Evolutionary conservation across 2,888 invertebrate species (phyloP).

Genomic region (Byasa hedistus): DNA sequence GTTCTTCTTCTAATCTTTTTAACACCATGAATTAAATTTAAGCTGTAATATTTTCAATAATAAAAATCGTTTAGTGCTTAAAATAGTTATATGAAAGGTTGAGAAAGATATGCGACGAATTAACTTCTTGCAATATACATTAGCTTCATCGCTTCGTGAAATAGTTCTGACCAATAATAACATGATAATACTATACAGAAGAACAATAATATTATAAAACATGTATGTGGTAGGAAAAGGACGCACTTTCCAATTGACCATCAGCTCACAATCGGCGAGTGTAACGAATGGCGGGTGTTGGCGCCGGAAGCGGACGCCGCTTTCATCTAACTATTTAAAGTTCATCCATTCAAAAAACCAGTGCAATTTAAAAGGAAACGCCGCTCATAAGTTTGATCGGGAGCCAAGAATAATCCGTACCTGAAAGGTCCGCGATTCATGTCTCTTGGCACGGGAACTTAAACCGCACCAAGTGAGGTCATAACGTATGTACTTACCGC

Average conservation of each 20-base stretch:
- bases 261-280: conserved; percentile 13
- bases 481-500: conserved; percentile 32
- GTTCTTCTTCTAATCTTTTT: no score
- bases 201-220: not conserved
- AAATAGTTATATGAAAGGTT: no score
- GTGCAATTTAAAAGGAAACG: conserved; percentile 41
- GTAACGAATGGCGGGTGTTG: conserved; percentile 18
- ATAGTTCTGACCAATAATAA: no score
- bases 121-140: no score
- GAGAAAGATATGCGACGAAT: no score
- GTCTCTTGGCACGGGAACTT: conserved; percentile 42
- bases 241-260: conserved; percentile 13
- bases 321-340: conserved; percentile 41
- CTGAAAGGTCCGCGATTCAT: conserved; percentile 44
- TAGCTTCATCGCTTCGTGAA: no score
- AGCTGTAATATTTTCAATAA: no score
- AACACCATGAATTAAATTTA: no score
- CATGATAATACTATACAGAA: no score
- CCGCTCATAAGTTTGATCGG: conserved; percentile 46
- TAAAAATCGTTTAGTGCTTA: no score
- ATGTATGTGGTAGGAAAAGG: not conserved
- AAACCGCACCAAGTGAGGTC: conserved; percentile 37
- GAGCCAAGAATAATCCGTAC: conserved; percentile 47
- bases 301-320: conserved; percentile 34
- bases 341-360: conserved; percentile 40